Evolutionary conservation across 92 coral and sea anemone species (phyloP).

Genomic region (Zoanthus sansibaricus): DNA sequence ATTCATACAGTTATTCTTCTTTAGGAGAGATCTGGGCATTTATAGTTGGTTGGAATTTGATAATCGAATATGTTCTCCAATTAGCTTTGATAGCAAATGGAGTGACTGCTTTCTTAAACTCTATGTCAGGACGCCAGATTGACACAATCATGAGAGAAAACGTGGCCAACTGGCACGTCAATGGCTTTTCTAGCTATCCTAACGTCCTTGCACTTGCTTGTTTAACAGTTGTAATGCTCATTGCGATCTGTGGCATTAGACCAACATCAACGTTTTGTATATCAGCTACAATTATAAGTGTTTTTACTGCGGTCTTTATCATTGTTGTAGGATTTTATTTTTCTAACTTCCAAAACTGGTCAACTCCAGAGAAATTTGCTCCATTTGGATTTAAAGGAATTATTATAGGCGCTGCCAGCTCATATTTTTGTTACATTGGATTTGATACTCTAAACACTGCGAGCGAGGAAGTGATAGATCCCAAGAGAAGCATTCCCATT

Average conservation of each 20-base stretch:
- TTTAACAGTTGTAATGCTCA: slow-evolving; percentile 54
- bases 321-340: slow-evolving; percentile 79
- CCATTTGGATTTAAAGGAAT: slow-evolving; percentile 85
- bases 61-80: slow-evolving; percentile 81
- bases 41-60: slow-evolving; percentile 83
- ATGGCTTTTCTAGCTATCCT: slow-evolving; percentile 71
- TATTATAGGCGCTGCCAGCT: slow-evolving; percentile 79
- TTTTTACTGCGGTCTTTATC: slow-evolving; percentile 69
- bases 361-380: slow-evolving; percentile 75
- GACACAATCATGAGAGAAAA: slow-evolving; percentile 61
- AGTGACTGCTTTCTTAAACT: slow-evolving; percentile 70
- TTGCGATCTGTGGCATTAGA: slow-evolving; percentile 73
- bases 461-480: slow-evolving; percentile 79
- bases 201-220: slow-evolving; percentile 73
- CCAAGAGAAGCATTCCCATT: slow-evolving; percentile 68
- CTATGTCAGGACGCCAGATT: slow-evolving; percentile 66
- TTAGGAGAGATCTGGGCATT: slow-evolving; percentile 93
- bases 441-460: slow-evolving; percentile 85
- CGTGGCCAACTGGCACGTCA: slow-evolving; percentile 67
- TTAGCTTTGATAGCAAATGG: slow-evolving; percentile 77
- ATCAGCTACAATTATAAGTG: slow-evolving; percentile 69
- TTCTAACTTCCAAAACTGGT: slow-evolving; percentile 82
- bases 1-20: slow-evolving; percentile 77
- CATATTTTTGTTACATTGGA: slow-evolving; percentile 87
- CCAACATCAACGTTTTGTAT: slow-evolving; percentile 77